Evolutionary conservation across 2,888 invertebrate species (phyloP).

Genomic region (Archips crataeganus): DNA sequence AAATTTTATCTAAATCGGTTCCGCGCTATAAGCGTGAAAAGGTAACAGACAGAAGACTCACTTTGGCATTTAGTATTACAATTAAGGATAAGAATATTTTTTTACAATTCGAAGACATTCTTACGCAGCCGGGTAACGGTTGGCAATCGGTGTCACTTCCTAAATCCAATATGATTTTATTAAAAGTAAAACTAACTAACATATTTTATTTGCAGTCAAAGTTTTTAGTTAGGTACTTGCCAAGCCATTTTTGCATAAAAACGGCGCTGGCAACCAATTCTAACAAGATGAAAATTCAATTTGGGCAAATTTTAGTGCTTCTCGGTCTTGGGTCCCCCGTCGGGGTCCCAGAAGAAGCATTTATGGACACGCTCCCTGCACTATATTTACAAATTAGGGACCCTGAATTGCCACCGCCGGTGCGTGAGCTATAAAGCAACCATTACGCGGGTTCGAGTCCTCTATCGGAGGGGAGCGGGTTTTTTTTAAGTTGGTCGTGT

Average conservation of each 20-base stretch:
- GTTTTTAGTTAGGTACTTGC: not conserved
- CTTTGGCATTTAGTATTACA: too few species aligned
- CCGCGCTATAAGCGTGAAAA: too few species aligned
- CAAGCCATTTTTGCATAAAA: not conserved
- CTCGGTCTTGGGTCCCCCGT: not conserved
- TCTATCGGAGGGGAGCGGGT: not conserved
- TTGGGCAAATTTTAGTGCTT: slow-evolving; percentile 21
- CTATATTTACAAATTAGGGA: slow-evolving; percentile 72
- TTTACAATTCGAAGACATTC: too few species aligned
- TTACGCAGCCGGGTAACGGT: too few species aligned
- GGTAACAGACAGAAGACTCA: too few species aligned
- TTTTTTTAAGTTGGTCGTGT: not conserved
- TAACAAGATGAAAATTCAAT: slow-evolving; percentile 23
- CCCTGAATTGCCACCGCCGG: slow-evolving; percentile 68
- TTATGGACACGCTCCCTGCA: slow-evolving; percentile 51
- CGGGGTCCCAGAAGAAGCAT: slow-evolving; percentile 32
- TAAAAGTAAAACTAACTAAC: too few species aligned
- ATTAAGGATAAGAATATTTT: too few species aligned
- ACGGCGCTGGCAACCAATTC: not conserved
- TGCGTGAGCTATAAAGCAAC: slow-evolving; percentile 73
- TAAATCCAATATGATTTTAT: too few species aligned
- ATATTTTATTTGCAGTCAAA: too few species aligned
- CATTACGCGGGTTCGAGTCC: slow-evolving; percentile 62
- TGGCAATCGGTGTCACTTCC: too few species aligned
- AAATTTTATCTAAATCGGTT: too few species aligned